phyloP scores from a whole-genome alignment of 2,888 invertebrate species.

The Criorhina ranunculi region DNA sequence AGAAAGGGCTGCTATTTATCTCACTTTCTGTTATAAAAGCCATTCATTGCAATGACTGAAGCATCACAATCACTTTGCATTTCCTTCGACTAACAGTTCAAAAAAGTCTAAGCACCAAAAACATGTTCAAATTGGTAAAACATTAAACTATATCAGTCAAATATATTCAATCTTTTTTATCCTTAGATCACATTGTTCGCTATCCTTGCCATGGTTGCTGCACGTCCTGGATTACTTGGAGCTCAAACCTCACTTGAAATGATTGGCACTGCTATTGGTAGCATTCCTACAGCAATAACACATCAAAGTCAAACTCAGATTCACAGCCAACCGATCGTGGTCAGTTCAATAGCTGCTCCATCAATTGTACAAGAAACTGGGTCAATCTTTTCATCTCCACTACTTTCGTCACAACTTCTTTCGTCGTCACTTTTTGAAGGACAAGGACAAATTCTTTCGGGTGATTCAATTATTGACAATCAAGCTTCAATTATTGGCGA shows the following conservation, averaged over 20 bases:
- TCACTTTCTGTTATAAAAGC: conserved; percentile 43
- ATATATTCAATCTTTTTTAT: neutral
- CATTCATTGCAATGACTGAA: neutral
- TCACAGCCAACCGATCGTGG: conserved; percentile 39
- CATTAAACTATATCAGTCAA: neutral
- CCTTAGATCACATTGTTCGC: conserved; percentile 29
- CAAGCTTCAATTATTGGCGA: conserved; percentile 23
- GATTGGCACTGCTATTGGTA: conserved; percentile 23
- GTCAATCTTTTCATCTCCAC: conserved; percentile 17
- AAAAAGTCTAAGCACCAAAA: neutral
- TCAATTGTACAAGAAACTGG: conserved; percentile 18
- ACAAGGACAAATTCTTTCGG: conserved; percentile 13
- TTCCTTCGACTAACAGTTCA: conserved; percentile 9
- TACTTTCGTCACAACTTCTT: conserved; percentile 42
- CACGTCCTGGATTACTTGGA: conserved; percentile 46
- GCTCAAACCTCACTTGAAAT: conserved; percentile 14
- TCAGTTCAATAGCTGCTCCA: conserved; percentile 29
- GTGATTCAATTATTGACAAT: neutral
- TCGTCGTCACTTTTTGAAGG: conserved; percentile 18
- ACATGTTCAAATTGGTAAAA: conserved; percentile 50
- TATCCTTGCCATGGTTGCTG: conserved; percentile 35
- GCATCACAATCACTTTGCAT: conserved; percentile 41
- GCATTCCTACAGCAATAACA: conserved; percentile 58
- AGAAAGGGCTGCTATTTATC: conserved; percentile 22
- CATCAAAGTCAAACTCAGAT: conserved; percentile 63